Base-by-base conservation (phyloP, 2,113 vertebrate genomes). In the Zosterops borbonicus region DNA sequence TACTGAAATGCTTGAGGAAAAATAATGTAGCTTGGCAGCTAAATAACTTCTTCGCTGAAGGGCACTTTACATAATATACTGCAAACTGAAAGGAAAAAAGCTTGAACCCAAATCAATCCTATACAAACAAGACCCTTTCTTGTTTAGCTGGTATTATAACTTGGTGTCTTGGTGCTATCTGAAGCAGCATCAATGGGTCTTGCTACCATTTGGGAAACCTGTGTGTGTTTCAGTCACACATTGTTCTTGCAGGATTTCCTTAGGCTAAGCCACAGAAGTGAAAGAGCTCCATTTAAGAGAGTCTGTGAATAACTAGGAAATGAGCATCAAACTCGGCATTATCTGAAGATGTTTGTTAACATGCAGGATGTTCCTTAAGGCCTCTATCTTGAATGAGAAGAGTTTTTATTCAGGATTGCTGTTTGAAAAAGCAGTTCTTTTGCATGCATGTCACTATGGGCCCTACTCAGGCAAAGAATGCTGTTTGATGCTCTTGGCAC, bases 291-390 rank as follows among this genome's bases (percentile, higher is more conserved):
- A 97, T 98, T 98, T 98, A 98, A 95, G 96, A 96, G 91, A 93
- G 94, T 89, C 92, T 92, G 94, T 98, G 98, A 97, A 98, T 97
- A 97, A 97, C 74, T 94, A 97, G 97, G 96, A 98, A 98, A 97
- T 97, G 96, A 97, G 98, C 96, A 98, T 98, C 98, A 98, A 97
- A 97, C 97, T 94, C 64, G 63, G 97, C 96, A 97, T 93, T 97
- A 97, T 98, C 97, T 98, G 97, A 98, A 98, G 97, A 97, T 97
- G 96, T 97, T 98, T 98, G 97, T 97, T 98, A 98, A 97, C 94
- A 96, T 97, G 95, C 96, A 97, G 97, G 96, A 96, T 97, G 95
- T 96, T 97, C 97, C 96, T 98, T 97, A 97, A 97, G 97, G 97
- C 87, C 39, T 97, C 96, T 98, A 91, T 98, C 96, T 90, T 94